Percentiles rank a stretch among this genome's conserved stretches.
phyloP scores from a whole-genome alignment of 1,140 invertebrate species.

The Plodia interpunctella region DNA sequence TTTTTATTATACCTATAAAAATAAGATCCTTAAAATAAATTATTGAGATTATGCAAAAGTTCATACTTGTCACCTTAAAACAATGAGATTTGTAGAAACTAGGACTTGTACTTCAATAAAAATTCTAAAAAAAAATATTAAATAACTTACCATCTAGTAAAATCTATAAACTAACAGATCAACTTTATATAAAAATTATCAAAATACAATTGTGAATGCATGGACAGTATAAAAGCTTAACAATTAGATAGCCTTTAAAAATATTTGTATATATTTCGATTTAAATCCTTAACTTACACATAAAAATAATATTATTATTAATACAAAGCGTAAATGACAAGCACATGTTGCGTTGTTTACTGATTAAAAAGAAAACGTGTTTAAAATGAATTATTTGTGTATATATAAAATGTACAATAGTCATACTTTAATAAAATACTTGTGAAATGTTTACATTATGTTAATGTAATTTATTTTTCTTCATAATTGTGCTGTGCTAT shows the following conservation, averaged over 20 bases:
- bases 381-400: no score
- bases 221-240: background rate
- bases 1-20: no score
- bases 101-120: slow-evolving; percentile 6
- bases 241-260: background rate
- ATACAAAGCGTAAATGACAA: background rate
- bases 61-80: background rate
- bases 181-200: background rate
- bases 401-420: no score
- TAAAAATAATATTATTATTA: background rate
- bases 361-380: no score
- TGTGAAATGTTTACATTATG: no score
- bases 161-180: slow-evolving; percentile 1
- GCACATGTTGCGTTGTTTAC: background rate
- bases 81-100: background rate
- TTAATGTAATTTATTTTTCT: no score
- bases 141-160: background rate
- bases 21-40: no score
- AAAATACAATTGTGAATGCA: slow-evolving; percentile 1
- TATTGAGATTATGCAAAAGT: no score
- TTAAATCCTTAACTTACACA: background rate
- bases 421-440: no score
- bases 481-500: no score
- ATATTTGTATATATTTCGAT: background rate
- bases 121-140: slow-evolving; percentile 1